Conservation (phyloP, 2,113 vertebrate genomes). For the Pandion haliaetus region DNA sequence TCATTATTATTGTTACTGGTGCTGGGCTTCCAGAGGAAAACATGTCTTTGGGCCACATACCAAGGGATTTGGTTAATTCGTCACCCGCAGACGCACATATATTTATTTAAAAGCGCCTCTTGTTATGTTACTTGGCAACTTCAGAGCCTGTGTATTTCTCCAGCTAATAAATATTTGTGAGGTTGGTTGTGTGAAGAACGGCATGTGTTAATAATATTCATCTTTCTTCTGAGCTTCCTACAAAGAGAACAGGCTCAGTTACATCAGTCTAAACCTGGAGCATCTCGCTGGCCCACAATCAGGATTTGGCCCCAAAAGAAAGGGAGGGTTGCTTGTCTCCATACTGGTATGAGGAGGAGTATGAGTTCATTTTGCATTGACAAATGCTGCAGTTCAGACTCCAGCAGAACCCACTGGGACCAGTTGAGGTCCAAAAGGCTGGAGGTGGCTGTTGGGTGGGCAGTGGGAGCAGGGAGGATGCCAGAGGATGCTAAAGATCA, state of each 20-base stretch:
- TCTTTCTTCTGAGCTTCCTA: background rate
- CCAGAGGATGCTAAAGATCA: background rate
- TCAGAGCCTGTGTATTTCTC: background rate
- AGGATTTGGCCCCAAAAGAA: background rate
- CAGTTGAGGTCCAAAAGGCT: background rate
- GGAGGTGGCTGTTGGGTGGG: background rate
- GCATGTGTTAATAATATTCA: background rate
- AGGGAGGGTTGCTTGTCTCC: background rate
- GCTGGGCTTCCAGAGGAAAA: conserved; percentile 3
- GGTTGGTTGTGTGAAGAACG: conserved; percentile 4
- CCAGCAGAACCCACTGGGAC: background rate
- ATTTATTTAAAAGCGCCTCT: conserved; percentile 47
- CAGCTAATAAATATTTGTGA: conserved; percentile 67
- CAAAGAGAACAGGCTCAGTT: background rate
- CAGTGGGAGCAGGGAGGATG: rapidly evolving
- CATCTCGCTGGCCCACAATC: rapidly evolving
- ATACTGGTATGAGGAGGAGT: background rate
- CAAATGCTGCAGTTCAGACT: background rate
- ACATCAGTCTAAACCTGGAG: background rate
- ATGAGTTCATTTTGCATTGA: background rate
- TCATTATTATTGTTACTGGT: background rate
- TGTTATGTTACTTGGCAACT: conserved; percentile 63
- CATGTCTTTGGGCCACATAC: conserved; percentile 34
- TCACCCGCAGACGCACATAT: conserved; percentile 21
- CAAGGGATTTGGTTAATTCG: conserved; percentile 41